phyloP scores from a whole-genome alignment of 2,113 vertebrate species.

The Phalacrocorax brasilianus region DNA sequence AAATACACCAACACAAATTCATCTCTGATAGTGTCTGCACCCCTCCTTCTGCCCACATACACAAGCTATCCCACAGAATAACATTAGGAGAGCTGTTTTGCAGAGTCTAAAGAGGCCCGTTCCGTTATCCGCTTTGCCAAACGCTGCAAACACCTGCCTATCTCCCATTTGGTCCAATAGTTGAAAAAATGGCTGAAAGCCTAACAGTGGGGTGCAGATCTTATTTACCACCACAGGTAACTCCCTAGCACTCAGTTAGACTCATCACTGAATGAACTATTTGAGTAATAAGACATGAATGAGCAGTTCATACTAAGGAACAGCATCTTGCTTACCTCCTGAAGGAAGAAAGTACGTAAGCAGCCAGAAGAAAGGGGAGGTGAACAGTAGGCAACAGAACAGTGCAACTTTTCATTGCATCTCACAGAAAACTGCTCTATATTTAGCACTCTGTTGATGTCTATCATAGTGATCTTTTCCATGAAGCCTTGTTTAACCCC shows the following conservation, averaged over 20 bases:
- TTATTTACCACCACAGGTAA: not conserved
- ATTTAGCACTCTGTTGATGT: constrained; percentile 31
- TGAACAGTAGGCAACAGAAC: not conserved
- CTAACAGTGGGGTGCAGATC: not conserved
- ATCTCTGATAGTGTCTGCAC: not conserved
- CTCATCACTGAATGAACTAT: not conserved
- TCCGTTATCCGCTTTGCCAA: not conserved
- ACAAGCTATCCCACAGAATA: not conserved
- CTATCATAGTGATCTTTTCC: constrained; percentile 5
- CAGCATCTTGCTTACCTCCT: not conserved
- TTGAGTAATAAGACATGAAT: not conserved
- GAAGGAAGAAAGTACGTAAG: not conserved
- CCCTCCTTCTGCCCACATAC: not conserved
- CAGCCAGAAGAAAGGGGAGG: not conserved
- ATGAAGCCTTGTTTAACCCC: constrained; percentile 25
- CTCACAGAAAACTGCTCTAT: constrained; percentile 19
- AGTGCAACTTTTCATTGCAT: constrained; percentile 5
- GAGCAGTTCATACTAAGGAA: not conserved
- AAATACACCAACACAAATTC: not conserved
- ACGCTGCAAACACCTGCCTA: not conserved
- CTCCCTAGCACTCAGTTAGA: not conserved
- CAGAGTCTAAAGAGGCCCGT: not conserved
- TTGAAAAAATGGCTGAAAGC: not conserved
- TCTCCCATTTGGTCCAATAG: not conserved
- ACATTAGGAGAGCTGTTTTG: not conserved